Conservation (phyloP, 2,888 invertebrate genomes). For the Spodoptera littoralis region DNA sequence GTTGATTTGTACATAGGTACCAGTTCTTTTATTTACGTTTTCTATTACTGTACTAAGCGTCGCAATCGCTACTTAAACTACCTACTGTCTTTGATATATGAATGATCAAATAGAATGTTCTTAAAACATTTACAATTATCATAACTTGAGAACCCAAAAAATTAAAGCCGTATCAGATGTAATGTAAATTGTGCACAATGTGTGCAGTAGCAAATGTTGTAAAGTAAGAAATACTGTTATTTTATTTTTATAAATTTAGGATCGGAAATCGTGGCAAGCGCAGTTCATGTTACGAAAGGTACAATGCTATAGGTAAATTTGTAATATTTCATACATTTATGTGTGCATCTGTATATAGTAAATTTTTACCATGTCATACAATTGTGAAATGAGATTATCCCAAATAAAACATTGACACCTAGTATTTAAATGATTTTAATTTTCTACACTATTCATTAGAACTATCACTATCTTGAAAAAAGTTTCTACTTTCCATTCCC, state of each 20-base stretch:
- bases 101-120: slow-evolving; percentile 18
- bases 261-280: slow-evolving; percentile 75
- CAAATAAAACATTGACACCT: slow-evolving; percentile 84
- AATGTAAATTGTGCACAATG: slow-evolving; percentile 79
- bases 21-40: slow-evolving; percentile 56
- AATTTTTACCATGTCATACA: slow-evolving; percentile 85
- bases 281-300: slow-evolving; percentile 81
- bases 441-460: slow-evolving; percentile 10
- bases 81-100: slow-evolving; percentile 22
- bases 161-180: slow-evolving; percentile 56
- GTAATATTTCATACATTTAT: slow-evolving; percentile 74
- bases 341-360: slow-evolving; percentile 85
- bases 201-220: slow-evolving; percentile 83
- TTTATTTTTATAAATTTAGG: slow-evolving; percentile 85
- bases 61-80: slow-evolving; percentile 11
- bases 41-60: slow-evolving; percentile 31
- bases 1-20: slow-evolving; percentile 68
- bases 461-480: slow-evolving; percentile 78
- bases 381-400: slow-evolving; percentile 87
- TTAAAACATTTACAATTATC: slow-evolving; percentile 20
- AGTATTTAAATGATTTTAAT: slow-evolving; percentile 59
- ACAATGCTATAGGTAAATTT: slow-evolving; percentile 83
- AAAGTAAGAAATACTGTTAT: slow-evolving; percentile 80
- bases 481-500: slow-evolving; percentile 90
- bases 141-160: slow-evolving; percentile 38